Evolutionary conservation across 30 jellyfish, hydroid and myxozoan genomes (phyloP), one percentile per base, ranked within the genome.

Genomic region (Aurelia sp.): DNA sequence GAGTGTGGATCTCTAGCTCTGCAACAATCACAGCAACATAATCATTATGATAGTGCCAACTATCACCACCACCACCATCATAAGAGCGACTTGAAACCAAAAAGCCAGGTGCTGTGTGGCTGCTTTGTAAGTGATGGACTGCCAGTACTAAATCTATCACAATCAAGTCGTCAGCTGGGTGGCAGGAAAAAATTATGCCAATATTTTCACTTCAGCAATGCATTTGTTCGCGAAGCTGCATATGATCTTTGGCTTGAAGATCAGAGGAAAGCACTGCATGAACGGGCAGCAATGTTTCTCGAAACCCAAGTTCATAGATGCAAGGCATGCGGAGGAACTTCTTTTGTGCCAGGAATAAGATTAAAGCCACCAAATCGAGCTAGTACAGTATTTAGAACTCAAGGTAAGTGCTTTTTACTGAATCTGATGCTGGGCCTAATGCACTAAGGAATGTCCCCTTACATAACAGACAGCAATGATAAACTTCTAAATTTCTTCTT

Each of bases 171-270:
- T 22, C 74, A 40, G 16, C 62, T 82, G 16, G 89, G 82, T 71
- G 93, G 92, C 37, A 93, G 64, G 76, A 93, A 93, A 61, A 66
- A 89, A 12, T 84, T 81, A 23, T 93, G 98, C 66, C 59, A 75
- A 68, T 87, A 83, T 78, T 88, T 93, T 44, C 95, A 84, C 17
- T 93, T 93, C 82, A 41, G 84, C 12, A 77, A 84, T 82, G 50
- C 97, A 7, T 87, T 73, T 17, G 91, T 83, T 19, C 97, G 90
- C n/a, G 98, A 93, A 50, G 97, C 98, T 5, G 97, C 98, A 17
- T 93, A 93, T 37, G 97, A 97, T 35, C 87, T 93, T 69, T 93
- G 98, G 98, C 90, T 93, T 16, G 98, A 93, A 73, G 98, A 93
- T 63, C 98, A 93, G 55, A 40, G 97, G 37, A 81, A 76, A 58